These are phyloP conservation scores for Caenorhabditis sp. DNA, from an alignment of 2,888 invertebrate genomes.

Conservation along the genomic window DNA sequence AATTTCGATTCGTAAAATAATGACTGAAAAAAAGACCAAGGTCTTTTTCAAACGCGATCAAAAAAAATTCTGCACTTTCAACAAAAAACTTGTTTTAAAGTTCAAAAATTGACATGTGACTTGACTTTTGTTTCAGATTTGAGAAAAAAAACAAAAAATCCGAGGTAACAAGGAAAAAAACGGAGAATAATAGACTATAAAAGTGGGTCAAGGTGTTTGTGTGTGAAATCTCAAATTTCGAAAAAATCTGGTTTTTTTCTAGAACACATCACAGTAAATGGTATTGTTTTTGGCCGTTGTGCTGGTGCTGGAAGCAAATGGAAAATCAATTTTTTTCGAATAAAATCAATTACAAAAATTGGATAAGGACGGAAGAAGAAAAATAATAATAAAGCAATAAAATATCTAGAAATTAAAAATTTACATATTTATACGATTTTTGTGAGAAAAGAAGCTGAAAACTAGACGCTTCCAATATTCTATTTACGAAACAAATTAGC, in stretches of 20 bases:
- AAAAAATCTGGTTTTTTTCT: not conserved
- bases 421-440: not conserved
- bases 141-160: not conserved
- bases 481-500: not conserved
- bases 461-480: not conserved
- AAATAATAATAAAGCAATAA: not conserved
- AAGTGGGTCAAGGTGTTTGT: constrained; percentile 1
- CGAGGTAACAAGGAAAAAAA: constrained; percentile 7
- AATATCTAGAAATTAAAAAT: not conserved
- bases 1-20: not conserved
- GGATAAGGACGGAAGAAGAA: not conserved
- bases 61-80: not conserved
- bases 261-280: not conserved
- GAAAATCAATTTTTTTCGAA: constrained; percentile 16
- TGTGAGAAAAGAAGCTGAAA: not conserved
- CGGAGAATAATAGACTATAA: constrained; percentile 10
- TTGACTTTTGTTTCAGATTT: not conserved
- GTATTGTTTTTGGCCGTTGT: constrained; percentile 19
- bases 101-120: not conserved
- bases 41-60: not conserved
- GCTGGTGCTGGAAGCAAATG: not conserved
- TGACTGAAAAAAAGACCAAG: not conserved
- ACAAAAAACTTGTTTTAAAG: not conserved
- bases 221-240: constrained; percentile 24
- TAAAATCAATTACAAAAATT: constrained; percentile 2